Percentiles rank a stretch among this genome's conserved stretches.
phyloP scores from a whole-genome alignment of 2,888 invertebrate genomes.

The Eugnorisma glareosa region DNA sequence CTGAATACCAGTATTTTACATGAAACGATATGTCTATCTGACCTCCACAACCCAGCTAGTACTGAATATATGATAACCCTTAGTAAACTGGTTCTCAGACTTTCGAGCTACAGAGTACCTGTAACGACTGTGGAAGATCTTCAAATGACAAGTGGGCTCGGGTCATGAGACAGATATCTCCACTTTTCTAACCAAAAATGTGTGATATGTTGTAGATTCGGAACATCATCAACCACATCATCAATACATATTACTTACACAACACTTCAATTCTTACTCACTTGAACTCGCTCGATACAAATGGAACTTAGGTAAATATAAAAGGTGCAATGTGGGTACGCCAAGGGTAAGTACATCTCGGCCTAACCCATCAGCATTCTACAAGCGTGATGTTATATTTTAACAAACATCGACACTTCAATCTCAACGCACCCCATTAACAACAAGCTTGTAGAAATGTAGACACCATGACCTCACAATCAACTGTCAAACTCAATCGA shows the following conservation, averaged over 20 bases:
- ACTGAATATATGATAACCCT: neutral
- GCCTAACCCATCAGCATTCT: neutral
- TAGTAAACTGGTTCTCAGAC: neutral
- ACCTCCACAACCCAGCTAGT: neutral
- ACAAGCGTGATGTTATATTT: neutral
- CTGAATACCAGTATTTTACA: neutral
- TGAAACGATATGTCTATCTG: neutral
- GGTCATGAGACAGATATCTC: too few species aligned
- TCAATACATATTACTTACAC: too few species aligned
- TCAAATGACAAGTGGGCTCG: too few species aligned
- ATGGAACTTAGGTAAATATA: neutral
- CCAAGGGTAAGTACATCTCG: neutral
- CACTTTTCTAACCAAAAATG: too few species aligned
- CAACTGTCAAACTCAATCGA: constrained; percentile 63
- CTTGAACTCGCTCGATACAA: neutral
- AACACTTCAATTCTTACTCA: neutral
- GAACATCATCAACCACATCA: too few species aligned
- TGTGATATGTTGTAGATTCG: too few species aligned
- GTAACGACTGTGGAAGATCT: too few species aligned
- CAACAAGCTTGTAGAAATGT: constrained; percentile 37
- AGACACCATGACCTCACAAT: constrained; percentile 44
- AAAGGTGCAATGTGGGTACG: neutral
- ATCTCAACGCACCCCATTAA: constrained; percentile 4
- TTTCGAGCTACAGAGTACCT: neutral
- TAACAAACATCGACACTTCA: neutral